Conservation (phyloP, 2,888 invertebrate genomes). For the Muscina levida region DNA sequence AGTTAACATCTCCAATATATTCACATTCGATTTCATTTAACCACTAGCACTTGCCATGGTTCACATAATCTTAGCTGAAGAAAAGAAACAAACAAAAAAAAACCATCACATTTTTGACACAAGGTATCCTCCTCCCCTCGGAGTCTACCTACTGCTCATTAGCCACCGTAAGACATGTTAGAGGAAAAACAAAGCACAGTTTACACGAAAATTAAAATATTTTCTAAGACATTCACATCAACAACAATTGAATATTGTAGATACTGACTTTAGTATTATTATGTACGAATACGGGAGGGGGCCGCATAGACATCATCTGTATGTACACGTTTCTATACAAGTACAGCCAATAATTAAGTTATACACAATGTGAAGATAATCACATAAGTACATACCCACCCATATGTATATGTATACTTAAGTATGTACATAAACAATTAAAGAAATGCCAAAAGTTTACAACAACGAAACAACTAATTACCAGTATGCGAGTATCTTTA, state of each 20-base stretch:
- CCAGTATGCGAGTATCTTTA: background rate
- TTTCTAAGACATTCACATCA: conserved; percentile 27
- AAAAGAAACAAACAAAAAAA: no score
- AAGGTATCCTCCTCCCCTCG: background rate
- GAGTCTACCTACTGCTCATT: background rate
- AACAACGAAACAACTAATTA: conserved; percentile 9
- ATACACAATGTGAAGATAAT: conserved; percentile 1
- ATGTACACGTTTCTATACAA: background rate
- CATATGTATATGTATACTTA: background rate
- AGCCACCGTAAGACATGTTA: background rate
- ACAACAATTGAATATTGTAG: conserved; percentile 3
- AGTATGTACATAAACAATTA: conserved; percentile 12
- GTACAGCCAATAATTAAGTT: conserved; percentile 22
- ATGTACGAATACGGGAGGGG: no score
- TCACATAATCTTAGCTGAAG: no score
- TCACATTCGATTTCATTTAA: no score
- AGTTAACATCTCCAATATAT: no score
- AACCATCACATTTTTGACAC: conserved; percentile 1
- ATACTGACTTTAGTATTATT: background rate
- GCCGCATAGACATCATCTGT: no score
- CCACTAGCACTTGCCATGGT: no score
- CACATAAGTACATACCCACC: background rate
- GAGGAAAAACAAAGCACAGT: conserved; percentile 10
- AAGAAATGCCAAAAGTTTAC: conserved; percentile 10
- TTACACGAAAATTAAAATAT: conserved; percentile 38